A percentile compares a stretch with the other conserved stretches of the same genome.
Evolutionary conservation across 2,888 invertebrate species (phyloP).

Genomic region (Leucophenga montana): DNA sequence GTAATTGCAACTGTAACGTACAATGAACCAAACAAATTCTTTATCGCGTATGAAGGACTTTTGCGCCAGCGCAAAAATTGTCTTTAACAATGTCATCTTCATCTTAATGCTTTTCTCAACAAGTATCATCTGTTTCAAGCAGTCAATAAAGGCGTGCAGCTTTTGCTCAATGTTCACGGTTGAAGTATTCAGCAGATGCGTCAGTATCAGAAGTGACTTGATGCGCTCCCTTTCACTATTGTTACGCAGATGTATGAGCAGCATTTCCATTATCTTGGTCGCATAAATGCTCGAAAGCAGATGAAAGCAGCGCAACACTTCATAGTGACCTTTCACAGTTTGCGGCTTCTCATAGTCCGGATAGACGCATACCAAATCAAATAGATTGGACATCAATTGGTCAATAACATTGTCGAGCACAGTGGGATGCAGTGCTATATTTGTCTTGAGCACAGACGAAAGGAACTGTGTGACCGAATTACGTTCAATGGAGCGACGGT

Average conservation of each 20-base stretch:
- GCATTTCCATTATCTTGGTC: conserved; percentile 83
- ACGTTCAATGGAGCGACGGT: conserved; percentile 82
- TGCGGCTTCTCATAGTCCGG: conserved; percentile 90
- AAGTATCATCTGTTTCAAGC: conserved; percentile 76
- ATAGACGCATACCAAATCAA: conserved; percentile 78
- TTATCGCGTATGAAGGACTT: conserved; percentile 84
- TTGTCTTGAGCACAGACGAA: conserved; percentile 84
- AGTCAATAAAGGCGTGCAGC: conserved; percentile 77
- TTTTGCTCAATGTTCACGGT: conserved; percentile 79
- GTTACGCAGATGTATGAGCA: conserved; percentile 82
- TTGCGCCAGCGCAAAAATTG: conserved; percentile 88
- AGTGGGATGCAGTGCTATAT: conserved; percentile 78
- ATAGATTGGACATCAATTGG: conserved; percentile 75
- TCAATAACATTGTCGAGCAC: conserved; percentile 79
- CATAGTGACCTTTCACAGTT: conserved; percentile 91
- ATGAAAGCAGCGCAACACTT: conserved; percentile 87
- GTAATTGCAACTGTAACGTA: conserved; percentile 83
- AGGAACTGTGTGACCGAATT: conserved; percentile 87
- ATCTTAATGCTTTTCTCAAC: conserved; percentile 79
- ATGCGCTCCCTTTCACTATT: conserved; percentile 84
- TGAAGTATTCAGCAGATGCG: conserved; percentile 88
- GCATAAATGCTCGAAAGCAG: conserved; percentile 83
- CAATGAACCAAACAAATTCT: conserved; percentile 86
- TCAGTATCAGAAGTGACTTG: conserved; percentile 85
- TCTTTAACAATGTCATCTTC: conserved; percentile 87